A percentile compares a stretch with the other conserved stretches of the same genome.
Evolutionary conservation across 92 coral and sea anemone species (phyloP).

Genomic region (Nematostella vectensis): DNA sequence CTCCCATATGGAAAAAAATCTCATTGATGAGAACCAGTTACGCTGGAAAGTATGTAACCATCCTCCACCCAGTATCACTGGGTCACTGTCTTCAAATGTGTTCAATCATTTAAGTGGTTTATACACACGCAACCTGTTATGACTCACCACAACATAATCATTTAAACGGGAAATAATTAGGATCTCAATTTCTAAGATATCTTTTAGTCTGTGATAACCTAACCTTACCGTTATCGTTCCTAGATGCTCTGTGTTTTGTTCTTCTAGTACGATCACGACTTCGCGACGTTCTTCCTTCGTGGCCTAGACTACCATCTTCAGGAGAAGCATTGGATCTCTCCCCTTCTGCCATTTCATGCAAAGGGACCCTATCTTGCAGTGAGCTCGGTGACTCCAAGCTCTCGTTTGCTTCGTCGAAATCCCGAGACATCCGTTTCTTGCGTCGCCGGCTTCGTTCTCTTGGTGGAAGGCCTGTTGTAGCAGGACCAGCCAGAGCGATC

Average conservation of each 20-base stretch:
- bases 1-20: not conserved
- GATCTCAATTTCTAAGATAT: too few relatives aligned
- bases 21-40: not conserved
- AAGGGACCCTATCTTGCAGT: conserved; percentile 56
- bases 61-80: too few relatives aligned
- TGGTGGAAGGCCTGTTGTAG: not conserved
- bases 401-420: conserved; percentile 76
- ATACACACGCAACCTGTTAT: too few relatives aligned
- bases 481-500: conserved; percentile 13
- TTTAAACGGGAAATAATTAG: too few relatives aligned
- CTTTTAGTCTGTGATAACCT: not conserved
- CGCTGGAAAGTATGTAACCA: too few relatives aligned
- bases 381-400: conserved; percentile 62
- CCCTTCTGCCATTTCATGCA: conserved; percentile 74
- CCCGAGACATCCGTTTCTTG: conserved; percentile 77
- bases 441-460: conserved; percentile 60
- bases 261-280: conserved; percentile 51
- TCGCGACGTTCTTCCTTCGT: conserved; percentile 37
- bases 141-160: too few relatives aligned
- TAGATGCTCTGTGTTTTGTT: conserved; percentile 61
- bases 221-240: conserved; percentile 64
- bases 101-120: too few relatives aligned
- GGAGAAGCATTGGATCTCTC: conserved; percentile 67
- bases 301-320: conserved; percentile 69
- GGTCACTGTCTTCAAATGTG: too few relatives aligned